phyloP scores from a whole-genome alignment of 2,797 vertebrate species.

The Alcedo quadribrachys region DNA sequence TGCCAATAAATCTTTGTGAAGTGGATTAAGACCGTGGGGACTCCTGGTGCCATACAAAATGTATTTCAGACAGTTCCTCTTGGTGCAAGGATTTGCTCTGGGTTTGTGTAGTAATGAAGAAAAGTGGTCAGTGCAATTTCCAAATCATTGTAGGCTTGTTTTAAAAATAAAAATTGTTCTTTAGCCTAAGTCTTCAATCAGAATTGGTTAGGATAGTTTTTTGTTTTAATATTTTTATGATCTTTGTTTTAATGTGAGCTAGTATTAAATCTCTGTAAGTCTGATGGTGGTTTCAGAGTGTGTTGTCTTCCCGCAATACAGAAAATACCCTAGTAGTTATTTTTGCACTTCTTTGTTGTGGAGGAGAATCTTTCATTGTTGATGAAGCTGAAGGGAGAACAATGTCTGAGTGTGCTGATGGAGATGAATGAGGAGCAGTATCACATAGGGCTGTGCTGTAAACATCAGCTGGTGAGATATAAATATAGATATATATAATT shows the following conservation, averaged over 20 bases:
- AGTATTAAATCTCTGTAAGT: not conserved
- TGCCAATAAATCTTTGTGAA: not conserved
- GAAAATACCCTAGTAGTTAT: conserved; percentile 4
- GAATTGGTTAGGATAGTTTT: not conserved
- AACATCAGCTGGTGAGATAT: conserved; percentile 35
- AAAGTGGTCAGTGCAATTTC: not conserved
- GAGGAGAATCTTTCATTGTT: conserved; percentile 50
- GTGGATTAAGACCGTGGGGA: not conserved
- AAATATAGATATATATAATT: too few species aligned
- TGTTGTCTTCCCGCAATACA: not conserved
- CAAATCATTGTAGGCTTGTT: not conserved
- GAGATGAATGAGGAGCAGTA: conserved; percentile 14
- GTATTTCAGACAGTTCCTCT: not conserved
- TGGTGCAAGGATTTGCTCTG: not conserved
- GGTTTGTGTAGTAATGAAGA: not conserved
- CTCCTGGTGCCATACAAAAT: not conserved
- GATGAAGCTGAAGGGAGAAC: not conserved
- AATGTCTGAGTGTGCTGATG: not conserved
- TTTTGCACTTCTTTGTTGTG: conserved; percentile 14
- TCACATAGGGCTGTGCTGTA: not conserved
- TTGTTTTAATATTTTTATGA: not conserved
- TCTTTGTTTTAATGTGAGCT: not conserved
- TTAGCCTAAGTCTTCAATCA: not conserved
- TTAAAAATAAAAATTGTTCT: not conserved
- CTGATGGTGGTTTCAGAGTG: not conserved